Conservation (phyloP, 2,888 invertebrate species). For the Leptopilina syphax region DNA sequence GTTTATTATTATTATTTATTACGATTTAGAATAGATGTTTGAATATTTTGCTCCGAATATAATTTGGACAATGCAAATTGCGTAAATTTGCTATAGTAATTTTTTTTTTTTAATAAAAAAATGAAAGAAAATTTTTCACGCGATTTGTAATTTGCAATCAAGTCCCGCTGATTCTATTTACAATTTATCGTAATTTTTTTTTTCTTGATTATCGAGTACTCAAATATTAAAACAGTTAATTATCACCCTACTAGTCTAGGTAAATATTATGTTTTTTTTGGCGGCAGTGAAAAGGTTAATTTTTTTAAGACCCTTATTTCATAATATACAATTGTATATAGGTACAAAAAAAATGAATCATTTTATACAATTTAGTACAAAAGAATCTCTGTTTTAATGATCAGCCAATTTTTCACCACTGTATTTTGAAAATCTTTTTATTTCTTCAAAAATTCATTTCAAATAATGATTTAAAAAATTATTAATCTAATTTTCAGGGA, state of each 20-base stretch:
- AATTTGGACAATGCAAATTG: constrained; percentile 17
- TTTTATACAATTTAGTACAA: constrained; percentile 66
- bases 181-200: background rate
- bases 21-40: constrained; percentile 11
- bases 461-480: too few relatives aligned
- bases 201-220: constrained; percentile 18
- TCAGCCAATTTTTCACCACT: constrained; percentile 46
- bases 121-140: background rate
- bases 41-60: constrained; percentile 25
- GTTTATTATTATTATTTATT: constrained; percentile 1
- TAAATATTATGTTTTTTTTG: constrained; percentile 70
- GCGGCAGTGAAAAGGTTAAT: constrained; percentile 74
- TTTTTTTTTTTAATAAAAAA: constrained; percentile 45
- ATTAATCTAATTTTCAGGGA: background rate
- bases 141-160: background rate
- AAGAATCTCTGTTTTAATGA: constrained; percentile 58
- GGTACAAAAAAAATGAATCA: constrained; percentile 54
- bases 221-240: constrained; percentile 27
- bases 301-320: constrained; percentile 60
- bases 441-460: too few relatives aligned
- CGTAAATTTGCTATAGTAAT: constrained; percentile 8
- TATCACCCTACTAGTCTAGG: constrained; percentile 17
- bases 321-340: constrained; percentile 51
- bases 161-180: constrained; percentile 31
- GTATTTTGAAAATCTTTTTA: too few relatives aligned